Evolutionary conservation across 2,113 vertebrate genomes (phyloP), one percentile per base, ranked within the genome.

Genomic region (Tragelaphus strepsiceros): DNA sequence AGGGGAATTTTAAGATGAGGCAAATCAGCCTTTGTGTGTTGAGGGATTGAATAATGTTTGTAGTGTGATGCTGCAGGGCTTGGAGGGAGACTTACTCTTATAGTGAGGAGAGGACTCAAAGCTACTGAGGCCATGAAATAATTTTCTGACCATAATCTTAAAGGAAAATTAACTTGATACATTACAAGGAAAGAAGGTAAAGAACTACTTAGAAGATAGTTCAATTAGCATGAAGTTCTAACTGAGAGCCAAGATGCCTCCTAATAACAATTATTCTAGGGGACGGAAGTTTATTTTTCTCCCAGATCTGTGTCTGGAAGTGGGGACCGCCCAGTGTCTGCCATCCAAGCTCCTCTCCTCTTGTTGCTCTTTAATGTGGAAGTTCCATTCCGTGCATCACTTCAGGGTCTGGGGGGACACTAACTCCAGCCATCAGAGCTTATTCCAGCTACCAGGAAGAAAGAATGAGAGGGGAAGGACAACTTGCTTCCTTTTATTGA

Each of bases 1-100:
- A 83, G 51, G 67, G 32, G 10, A 61, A 14, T 94, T 94, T 93
- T 62, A 49, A 74, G n/a, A 14, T 26, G 16, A 94, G 61, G 71
- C 71, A 94, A 67, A 43, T 46, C 8, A n/a, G 7, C 30, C 58
- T 88, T 32, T 13, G n/a, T 19, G 8, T 81, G 28, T 19, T 21
- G 22, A 51, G 15, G 78, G 46, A 53, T 24, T 53, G 28, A n/a
- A 78, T 77, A 6, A 35, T 3, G 78, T 61, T 62, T 85, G 11
- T 49, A 43, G 43, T 39, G 22, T 54, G 24, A 56, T 19, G 22
- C 24, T 12, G 8, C 24, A 77, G 35, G 24, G 3, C 32, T 96
- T 78, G 88, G 22, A 39, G 32, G n/a, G n/a, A 90, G 15, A 51
- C 5, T n/a, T 90, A 19, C 80, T 54, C 64, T 64, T 53, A 14